Base-by-base conservation (phyloP, 2,113 vertebrate genomes). In the Emydura subglobosa region DNA sequence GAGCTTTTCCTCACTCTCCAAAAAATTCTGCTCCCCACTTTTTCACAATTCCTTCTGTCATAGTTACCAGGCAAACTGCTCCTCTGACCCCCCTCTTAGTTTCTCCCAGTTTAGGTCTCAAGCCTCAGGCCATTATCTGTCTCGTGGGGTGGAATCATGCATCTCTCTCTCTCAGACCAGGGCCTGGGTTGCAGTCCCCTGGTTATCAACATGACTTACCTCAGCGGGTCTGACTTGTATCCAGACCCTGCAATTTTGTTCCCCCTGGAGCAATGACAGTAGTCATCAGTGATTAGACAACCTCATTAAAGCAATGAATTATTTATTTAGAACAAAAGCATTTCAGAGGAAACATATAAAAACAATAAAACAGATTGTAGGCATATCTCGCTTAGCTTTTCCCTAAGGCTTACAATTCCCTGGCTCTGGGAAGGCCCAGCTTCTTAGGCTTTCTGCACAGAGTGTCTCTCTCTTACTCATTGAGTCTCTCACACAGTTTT, bases 401-500 rank as follows among this genome's bases (percentile, higher is more conserved):
- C 50, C 86, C 87, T 4, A 79, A 54, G 50, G 82, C 79, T 31
- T 17, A 9, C 2, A 47, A 55, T 55, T 5, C 3, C 1, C 57
- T 29, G 59, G 50, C 82, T 85, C 59, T 72, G 39, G 22, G n/a
- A 89, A 90, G 42, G 83, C 50, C 34, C 10, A 72, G 6, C 34
- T 68, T 68, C 34, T 50, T 1, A 1, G 6, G 7, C 24, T 54
- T 29, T 17, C 47, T 86, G 44, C 1, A 31, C 12, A 78, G 87
- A 59, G 85, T 57, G 39, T 74, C 3, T 49, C 76, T 79, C 49
- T 68, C 24, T 92, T 1, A 2, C 8, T 12, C 88, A 12, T 10
- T 65, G 81, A 49, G 55, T n/a, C 78, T 1, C 5, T 49, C 49
- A 0, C 0, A 34, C 2, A 0, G 7, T 11, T 85, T 47, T 34